Conservation (phyloP, 2,888 invertebrate species). For the Himalopsyche tibetana region DNA sequence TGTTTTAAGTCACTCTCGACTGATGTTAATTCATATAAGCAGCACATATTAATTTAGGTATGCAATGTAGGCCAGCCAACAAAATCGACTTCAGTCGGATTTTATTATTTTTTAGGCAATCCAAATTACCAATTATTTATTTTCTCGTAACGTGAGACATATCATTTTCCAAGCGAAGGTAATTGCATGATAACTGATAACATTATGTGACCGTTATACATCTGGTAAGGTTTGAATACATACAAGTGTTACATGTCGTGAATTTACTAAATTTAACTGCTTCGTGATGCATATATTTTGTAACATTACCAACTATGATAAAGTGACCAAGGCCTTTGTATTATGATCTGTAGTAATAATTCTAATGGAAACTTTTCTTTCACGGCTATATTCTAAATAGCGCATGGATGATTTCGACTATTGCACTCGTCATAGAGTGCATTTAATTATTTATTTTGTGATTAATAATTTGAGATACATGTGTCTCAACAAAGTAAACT, state of each 20-base stretch:
- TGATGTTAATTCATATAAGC: background rate
- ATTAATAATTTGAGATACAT: slow-evolving; percentile 3
- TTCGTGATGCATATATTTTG: background rate
- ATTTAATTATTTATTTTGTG: slow-evolving; percentile 20
- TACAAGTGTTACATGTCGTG: background rate
- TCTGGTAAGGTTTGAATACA: background rate
- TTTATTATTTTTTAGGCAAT: background rate
- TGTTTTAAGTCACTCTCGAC: slow-evolving; percentile 22
- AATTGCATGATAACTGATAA: background rate
- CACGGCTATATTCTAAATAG: slow-evolving; percentile 7
- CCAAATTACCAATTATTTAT: background rate
- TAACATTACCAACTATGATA: background rate
- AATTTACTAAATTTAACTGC: background rate
- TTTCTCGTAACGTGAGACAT: slow-evolving; percentile 1
- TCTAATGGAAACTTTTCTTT: background rate
- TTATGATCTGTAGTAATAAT: background rate
- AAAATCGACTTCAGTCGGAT: background rate
- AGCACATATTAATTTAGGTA: background rate
- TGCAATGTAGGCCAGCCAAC: no score
- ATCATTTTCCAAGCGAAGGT: background rate
- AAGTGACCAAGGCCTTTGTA: slow-evolving; percentile 32
- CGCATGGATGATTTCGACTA: background rate
- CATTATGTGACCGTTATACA: background rate
- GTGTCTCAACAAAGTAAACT: background rate
- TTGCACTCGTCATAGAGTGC: background rate